A percentile compares a stretch with the other conserved stretches of the same genome.
Conservation (phyloP, 2,797 vertebrate species). For the Arctocebus calabarensis region DNA sequence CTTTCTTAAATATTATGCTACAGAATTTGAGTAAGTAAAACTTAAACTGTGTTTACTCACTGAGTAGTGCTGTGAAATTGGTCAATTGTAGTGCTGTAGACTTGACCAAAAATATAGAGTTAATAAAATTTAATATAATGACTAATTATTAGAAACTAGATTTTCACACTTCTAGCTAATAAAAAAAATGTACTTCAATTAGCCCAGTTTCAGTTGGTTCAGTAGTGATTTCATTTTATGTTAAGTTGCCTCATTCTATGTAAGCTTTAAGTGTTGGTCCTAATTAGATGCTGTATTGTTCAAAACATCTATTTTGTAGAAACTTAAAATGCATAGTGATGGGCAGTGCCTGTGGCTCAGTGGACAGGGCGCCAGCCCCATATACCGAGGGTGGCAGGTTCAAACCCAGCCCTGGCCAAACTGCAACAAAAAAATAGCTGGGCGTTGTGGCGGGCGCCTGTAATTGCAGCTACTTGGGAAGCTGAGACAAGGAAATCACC, state of each 20-base stretch:
- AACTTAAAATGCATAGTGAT: conserved; percentile 38
- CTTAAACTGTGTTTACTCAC: conserved; percentile 30
- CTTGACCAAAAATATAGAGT: conserved; percentile 32
- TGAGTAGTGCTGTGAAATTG: conserved; percentile 34
- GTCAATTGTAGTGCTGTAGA: neutral
- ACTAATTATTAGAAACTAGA: conserved; percentile 13
- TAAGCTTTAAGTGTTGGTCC: neutral
- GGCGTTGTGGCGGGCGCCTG: too few species aligned
- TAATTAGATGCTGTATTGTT: conserved; percentile 12
- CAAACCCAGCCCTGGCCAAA: too few species aligned
- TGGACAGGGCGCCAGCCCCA: too few species aligned
- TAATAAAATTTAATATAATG: conserved; percentile 35
- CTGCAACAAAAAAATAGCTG: too few species aligned
- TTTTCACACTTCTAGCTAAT: conserved; percentile 42
- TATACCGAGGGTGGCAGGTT: too few species aligned
- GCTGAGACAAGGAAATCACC: too few species aligned
- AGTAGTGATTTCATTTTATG: conserved; percentile 26
- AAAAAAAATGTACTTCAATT: neutral
- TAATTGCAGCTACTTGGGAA: too few species aligned
- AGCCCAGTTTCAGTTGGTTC: conserved; percentile 18
- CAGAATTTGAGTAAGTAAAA: conserved; percentile 94
- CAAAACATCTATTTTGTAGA: conserved; percentile 12
- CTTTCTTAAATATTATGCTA: conserved; percentile 96
- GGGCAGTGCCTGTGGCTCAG: too few species aligned
- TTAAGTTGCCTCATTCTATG: conserved; percentile 10